Conservation (phyloP, 2,888 invertebrate species). For the Ormyrus labotus region DNA sequence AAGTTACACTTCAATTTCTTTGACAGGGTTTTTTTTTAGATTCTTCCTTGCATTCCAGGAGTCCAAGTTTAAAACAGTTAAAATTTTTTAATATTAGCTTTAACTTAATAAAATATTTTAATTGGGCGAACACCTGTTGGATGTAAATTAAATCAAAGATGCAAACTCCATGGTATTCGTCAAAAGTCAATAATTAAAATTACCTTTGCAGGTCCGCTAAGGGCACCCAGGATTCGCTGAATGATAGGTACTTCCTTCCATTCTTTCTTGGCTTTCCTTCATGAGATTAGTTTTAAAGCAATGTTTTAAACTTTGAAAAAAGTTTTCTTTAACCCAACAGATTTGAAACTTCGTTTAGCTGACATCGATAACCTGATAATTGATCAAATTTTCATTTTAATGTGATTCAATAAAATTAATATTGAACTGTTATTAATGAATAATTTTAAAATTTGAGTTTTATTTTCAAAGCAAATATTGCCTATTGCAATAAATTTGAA, state of each 20-base stretch:
- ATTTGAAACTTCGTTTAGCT: constrained; percentile 66
- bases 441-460: constrained; percentile 51
- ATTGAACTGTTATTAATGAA: constrained; percentile 49
- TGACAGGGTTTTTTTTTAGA: constrained; percentile 54
- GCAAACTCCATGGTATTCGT: constrained; percentile 49
- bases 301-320: constrained; percentile 57
- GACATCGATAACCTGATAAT: constrained; percentile 76
- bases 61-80: constrained; percentile 47
- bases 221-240: constrained; percentile 73
- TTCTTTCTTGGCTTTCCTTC: constrained; percentile 59
- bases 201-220: constrained; percentile 73
- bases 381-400: constrained; percentile 57
- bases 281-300: constrained; percentile 59
- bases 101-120: constrained; percentile 41
- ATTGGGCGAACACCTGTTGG: constrained; percentile 48
- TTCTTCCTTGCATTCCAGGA: constrained; percentile 55
- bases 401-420: constrained; percentile 59
- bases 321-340: constrained; percentile 60
- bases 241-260: constrained; percentile 71
- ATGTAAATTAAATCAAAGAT: constrained; percentile 44
- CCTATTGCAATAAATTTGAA: constrained; percentile 51
- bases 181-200: constrained; percentile 64
- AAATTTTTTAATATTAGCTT: constrained; percentile 41
- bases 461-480: constrained; percentile 54
- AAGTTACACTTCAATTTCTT: constrained; percentile 43